Base-by-base conservation (phyloP, 2,888 invertebrate species). In the Ornithoptera priamus region DNA sequence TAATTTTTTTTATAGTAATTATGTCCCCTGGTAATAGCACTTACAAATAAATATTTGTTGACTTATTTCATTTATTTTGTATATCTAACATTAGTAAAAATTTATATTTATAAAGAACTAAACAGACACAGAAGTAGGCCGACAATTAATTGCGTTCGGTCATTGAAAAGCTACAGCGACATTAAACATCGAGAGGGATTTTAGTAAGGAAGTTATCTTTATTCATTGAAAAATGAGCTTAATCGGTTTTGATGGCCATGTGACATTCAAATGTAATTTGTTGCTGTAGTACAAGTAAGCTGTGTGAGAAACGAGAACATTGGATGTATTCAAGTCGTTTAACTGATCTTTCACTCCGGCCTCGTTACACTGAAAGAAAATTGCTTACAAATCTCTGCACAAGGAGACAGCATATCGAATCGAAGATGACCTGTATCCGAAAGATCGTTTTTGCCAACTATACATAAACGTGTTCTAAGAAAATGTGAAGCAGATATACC, bases 391-490 rank as follows among this genome's bases (percentile, higher is more conserved):
- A 70, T 56, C 24, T 60, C 46, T 61, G 42, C n/a, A 72, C 71
- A 72, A 68, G 63, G 71, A 71, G 73, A 70, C 68, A 77, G 76
- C 80, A 75, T 77, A 71, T 67, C 80, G 22, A 84, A 84, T 81
- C 62, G 67, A 67, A 46, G 57, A 70, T 73, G 68, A 67, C 65
- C 61, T 80, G 79, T 76, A 75, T 76, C 79, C 78, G 84, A 85
- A 85, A 85, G 81, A 76, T 68, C 68, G 72, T 74, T 74, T 72
- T 67, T 73, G 65, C 61, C 61, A 62, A 53, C 53, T 5, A 53
- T 18, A 53, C 53, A 53, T n/a, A n/a, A 46, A 46, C 15, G 12
- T 46, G 46, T 5, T n/a, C 53, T 53, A 53, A 53, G 53, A 53
- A 18, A 53, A 53, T 53, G n/a, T n/a, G n/a, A 53, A 53, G n/a